These are phyloP conservation scores for Malurus elegans DNA, from an alignment of 2,113 vertebrate species.

Conservation along the genomic window DNA sequence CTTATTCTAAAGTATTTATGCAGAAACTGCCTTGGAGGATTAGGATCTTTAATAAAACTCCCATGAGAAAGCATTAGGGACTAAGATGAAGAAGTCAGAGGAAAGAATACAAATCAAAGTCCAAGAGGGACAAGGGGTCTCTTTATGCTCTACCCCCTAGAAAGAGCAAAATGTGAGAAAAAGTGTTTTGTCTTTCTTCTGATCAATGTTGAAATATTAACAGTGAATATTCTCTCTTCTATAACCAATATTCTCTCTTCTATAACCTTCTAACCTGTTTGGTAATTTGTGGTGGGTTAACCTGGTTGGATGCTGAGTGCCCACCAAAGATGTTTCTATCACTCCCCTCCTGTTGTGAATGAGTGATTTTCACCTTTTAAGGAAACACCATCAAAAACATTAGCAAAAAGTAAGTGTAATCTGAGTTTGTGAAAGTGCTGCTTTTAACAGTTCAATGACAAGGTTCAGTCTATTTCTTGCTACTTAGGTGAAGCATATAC, in stretches of 20 bases:
- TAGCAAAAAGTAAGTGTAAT: neutral
- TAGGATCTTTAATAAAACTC: neutral
- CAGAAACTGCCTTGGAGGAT: neutral
- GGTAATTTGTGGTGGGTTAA: neutral
- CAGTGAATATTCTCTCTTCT: neutral
- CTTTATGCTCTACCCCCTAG: neutral
- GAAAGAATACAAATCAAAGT: neutral
- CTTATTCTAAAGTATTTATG: neutral
- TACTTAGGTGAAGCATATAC: neutral
- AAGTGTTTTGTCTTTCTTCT: neutral
- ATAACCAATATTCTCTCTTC: neutral
- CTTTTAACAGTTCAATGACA: neutral
- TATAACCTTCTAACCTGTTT: fast-evolving
- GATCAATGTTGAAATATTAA: neutral
- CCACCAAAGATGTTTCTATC: neutral
- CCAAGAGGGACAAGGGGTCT: fast-evolving
- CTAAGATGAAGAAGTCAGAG: neutral
- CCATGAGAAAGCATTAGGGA: neutral
- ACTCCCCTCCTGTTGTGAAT: neutral
- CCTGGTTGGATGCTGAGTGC: neutral
- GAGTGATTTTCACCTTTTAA: neutral
- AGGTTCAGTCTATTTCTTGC: neutral
- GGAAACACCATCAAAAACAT: neutral
- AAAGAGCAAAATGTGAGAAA: neutral
- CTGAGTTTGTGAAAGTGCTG: neutral